Evolutionary conservation across 2,888 invertebrate genomes (phyloP), one percentile per base, ranked within the genome.

Genomic region (Tridacna gigas): DNA sequence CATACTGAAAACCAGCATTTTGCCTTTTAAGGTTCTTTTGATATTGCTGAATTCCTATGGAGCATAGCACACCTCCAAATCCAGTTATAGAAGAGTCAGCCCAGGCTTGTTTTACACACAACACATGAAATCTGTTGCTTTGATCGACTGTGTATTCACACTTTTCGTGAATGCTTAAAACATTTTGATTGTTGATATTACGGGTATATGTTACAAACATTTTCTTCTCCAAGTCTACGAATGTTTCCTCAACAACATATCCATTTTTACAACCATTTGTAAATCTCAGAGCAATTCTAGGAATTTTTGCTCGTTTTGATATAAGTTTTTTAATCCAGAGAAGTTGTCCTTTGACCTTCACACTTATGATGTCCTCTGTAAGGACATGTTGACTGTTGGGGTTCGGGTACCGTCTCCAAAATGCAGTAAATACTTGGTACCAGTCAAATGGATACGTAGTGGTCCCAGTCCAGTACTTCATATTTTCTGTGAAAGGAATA

Each of bases 371-470:
- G 51, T 88, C 88, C 65, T 82, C 84, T 12, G 88, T 84, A 26
- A 88, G 63, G 7, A 88, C 86, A 74, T 88, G 86, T 0, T 45
- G 69, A 66, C 84, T 88, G 73, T 75, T n/a, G 7, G 88, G 88
- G 51, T 85, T 88, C 12, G 88, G 88, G 60, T 88, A 88, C 5
- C 85, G 74, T n/a, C 47, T 48, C 88, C 88, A 88, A 61, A 86
- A 84, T 25, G 78, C 85, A 48, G 67, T 74, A 18, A 80, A 83
- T 9, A 88, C 75, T 51, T 83, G 82, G 25, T 26, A 47, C 85
- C 85, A 88, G 28, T 63, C 74, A 74, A 82, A 86, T 45, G 63
- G 45, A 26, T 77, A 81, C 15, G 60, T 28, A 13, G 73, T 66
- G 18, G 77, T 37, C 7, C 69, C 74, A 26, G 37, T 63, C 75